Evolutionary conservation across 2,888 invertebrate genomes (phyloP), one percentile per base, ranked within the genome.

Genomic region (Hypomecis punctinalis): DNA sequence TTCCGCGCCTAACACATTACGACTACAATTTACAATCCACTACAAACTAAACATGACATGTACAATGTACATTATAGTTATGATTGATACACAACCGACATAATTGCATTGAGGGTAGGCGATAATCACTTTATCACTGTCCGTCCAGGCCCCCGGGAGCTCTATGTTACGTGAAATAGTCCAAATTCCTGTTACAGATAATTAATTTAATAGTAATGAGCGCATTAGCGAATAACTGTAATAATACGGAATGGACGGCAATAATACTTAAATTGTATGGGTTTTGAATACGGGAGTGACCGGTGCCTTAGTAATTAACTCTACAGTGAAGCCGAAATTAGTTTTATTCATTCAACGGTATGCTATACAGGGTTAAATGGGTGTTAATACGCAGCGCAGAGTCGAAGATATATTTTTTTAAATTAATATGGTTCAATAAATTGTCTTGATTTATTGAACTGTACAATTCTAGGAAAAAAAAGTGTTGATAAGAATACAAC

Each of bases 61-160:
- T 43, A 42, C 33, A 10, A 37, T 13, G 23, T 10, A 56, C 40
- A 58, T 58, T 60, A 48, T 55, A 69, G 43, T 68, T 75, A 79
- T 82, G 79, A 82, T 81, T 77, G 82, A 84, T 79, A 75, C 68
- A 68, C 64, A 67, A 46, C 67, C 55, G 59, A 69, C 74, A 68
- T 80, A 78, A 81, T 80, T 81, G 76, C 74, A 63, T 72, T 61
- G 76, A 61, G 67, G 75, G 64, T 66, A 73, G 75, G 77, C 74
- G 81, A 78, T 85, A 85, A 86, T 85, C 83, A 80, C 79, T 80
- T 84, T 84, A 86, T 84, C 80, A 77, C 76, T 67, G 73, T 72
- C 70, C 67, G 47, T 54, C 65, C 71, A 52, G 65, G 63, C 74
- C 72, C 70, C 43, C 33, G 67, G 67, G 70, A 67, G 51, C 49